A percentile compares a stretch with the other conserved stretches of the same genome.
These are phyloP conservation scores for Patella pellucida DNA, from an alignment of 2,888 invertebrate genomes.

Conservation along the genomic window DNA sequence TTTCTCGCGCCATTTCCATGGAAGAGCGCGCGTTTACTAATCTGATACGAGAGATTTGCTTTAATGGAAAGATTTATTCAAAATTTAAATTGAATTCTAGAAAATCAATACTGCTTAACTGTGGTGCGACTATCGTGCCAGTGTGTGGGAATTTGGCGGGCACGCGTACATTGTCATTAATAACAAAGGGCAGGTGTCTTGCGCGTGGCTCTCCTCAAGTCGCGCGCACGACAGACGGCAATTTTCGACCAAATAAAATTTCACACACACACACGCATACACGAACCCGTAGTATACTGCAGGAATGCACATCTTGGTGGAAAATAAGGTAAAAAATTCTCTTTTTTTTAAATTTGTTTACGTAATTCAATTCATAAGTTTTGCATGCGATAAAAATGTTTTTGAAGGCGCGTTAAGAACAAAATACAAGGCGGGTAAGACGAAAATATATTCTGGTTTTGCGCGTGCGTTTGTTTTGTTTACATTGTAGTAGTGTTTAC, in stretches of 20 bases:
- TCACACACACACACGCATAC: not conserved
- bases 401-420: no score
- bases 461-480: no score
- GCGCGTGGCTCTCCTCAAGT: conserved; percentile 9
- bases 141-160: conserved; percentile 8
- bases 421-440: no score
- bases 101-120: not conserved
- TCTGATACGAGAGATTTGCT: not conserved
- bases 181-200: conserved; percentile 10
- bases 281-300: no score
- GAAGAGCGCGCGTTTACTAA: not conserved
- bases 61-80: not conserved
- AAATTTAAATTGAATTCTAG: not conserved
- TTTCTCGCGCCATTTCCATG: not conserved
- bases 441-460: no score
- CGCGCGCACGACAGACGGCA: conserved; percentile 5
- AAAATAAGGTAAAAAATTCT: no score
- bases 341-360: no score
- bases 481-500: no score
- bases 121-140: not conserved
- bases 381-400: no score
- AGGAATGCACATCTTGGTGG: no score
- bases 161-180: conserved; percentile 6
- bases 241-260: not conserved
- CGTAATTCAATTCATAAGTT: no score